Evolutionary conservation across 2,888 invertebrate species (phyloP).

Genomic region (Neria commutata): DNA sequence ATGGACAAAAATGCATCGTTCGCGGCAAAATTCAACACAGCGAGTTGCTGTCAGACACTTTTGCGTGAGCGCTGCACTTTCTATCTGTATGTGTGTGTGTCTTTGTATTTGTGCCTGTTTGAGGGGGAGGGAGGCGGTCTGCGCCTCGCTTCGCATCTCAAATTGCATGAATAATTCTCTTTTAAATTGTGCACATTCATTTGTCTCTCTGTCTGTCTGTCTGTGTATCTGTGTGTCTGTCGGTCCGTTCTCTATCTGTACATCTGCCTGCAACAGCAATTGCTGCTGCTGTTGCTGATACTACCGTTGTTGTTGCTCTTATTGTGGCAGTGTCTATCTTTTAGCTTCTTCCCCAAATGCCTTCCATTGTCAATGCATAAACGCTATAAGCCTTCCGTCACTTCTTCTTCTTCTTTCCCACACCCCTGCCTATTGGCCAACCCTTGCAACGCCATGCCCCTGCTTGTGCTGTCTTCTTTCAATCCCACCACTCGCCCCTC

Average conservation of each 20-base stretch:
- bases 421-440: background rate
- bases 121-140: background rate
- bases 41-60: slow-evolving; percentile 11
- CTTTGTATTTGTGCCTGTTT: background rate
- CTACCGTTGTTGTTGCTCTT: no score
- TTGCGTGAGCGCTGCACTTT: background rate
- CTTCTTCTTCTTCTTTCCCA: no score
- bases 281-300: slow-evolving; percentile 8
- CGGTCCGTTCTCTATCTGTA: background rate
- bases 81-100: background rate
- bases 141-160: background rate
- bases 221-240: slow-evolving; percentile 8
- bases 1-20: no score
- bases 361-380: no score
- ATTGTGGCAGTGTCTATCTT: no score
- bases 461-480: slow-evolving; percentile 4
- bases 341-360: background rate
- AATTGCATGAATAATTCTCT: slow-evolving; percentile 32
- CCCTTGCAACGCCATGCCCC: background rate
- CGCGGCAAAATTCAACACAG: no score
- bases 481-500: background rate
- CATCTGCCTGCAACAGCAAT: background rate
- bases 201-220: slow-evolving; percentile 16
- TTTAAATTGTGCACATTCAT: slow-evolving; percentile 28
- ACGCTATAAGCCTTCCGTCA: no score